phyloP scores from a whole-genome alignment of 2,113 vertebrate genomes.

The Colinus virginianus region DNA sequence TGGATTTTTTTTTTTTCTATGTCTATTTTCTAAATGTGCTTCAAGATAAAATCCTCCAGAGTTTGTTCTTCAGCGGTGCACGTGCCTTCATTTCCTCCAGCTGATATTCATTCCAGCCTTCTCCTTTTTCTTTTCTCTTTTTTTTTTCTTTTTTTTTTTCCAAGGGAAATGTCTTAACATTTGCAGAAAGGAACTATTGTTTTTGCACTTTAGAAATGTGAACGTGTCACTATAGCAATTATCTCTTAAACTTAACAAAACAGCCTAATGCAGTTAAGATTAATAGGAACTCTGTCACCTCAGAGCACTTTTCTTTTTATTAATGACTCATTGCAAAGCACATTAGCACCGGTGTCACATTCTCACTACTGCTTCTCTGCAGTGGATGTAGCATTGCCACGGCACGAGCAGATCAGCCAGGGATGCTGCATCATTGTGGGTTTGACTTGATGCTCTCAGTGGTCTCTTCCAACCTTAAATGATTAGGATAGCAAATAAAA shows the following conservation, averaged over 20 bases:
- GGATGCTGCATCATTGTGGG: neutral
- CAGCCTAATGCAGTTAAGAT: conserved; percentile 6
- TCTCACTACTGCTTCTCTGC: neutral
- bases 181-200: neutral
- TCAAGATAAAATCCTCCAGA: neutral
- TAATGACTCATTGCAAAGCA: conserved; percentile 17
- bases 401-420: neutral
- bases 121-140: neutral
- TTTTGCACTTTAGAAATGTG: conserved; percentile 37
- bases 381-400: neutral
- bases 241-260: conserved; percentile 44
- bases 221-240: conserved; percentile 37
- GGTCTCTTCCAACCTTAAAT: too few species aligned
- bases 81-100: neutral
- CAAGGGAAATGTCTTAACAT: conserved; percentile 35
- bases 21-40: conserved; percentile 37
- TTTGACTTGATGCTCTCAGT: too few species aligned
- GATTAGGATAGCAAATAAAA: neutral
- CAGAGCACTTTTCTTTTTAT: conserved; percentile 10
- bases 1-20: neutral
- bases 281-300: conserved; percentile 4
- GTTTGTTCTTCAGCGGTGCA: neutral
- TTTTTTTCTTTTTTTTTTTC: neutral
- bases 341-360: neutral
- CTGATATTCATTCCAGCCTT: neutral